Conservation (phyloP, 2,113 vertebrate species). For the Melanostigma gelatinosum region DNA sequence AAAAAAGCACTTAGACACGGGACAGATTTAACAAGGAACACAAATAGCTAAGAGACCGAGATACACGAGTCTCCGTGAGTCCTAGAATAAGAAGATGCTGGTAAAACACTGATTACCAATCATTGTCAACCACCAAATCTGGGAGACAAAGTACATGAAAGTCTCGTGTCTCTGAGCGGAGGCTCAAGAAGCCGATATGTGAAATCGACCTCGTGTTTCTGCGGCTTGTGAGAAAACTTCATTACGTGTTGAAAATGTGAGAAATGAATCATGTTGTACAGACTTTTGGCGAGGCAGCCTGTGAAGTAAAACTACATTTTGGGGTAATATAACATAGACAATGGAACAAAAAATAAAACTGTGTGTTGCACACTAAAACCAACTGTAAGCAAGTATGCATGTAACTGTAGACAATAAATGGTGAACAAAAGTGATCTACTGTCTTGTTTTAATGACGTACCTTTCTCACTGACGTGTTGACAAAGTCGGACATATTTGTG, state of each 20-base stretch:
- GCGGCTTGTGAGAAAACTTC: constrained; percentile 57
- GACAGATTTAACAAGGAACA: too few relatives aligned
- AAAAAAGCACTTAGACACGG: constrained; percentile 28
- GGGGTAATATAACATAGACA: constrained; percentile 66
- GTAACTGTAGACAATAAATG: constrained; percentile 82
- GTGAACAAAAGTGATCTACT: constrained; percentile 43
- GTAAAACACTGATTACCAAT: not conserved
- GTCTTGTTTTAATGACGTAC: not conserved
- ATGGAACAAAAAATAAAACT: constrained; percentile 61
- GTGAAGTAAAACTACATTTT: constrained; percentile 62
- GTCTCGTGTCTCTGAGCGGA: not conserved
- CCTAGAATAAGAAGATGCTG: constrained; percentile 19
- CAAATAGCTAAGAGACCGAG: too few relatives aligned
- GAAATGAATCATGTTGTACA: constrained; percentile 68
- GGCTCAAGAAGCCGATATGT: constrained; percentile 2
- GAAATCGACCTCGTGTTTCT: constrained; percentile 39
- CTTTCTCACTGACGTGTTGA: not conserved
- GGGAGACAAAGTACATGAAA: not conserved
- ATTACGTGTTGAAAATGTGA: constrained; percentile 71
- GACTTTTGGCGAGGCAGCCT: constrained; percentile 64
- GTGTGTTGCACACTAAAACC: constrained; percentile 78
- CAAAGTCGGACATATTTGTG: too few relatives aligned
- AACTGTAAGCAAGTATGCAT: constrained; percentile 82
- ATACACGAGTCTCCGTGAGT: not conserved
- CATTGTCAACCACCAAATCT: not conserved